A percentile compares a stretch with the other conserved stretches of the same genome.
These are phyloP conservation scores for Chaenocephalus aceratus DNA, from an alignment of 2,113 vertebrate species.

Conservation along the genomic window DNA sequence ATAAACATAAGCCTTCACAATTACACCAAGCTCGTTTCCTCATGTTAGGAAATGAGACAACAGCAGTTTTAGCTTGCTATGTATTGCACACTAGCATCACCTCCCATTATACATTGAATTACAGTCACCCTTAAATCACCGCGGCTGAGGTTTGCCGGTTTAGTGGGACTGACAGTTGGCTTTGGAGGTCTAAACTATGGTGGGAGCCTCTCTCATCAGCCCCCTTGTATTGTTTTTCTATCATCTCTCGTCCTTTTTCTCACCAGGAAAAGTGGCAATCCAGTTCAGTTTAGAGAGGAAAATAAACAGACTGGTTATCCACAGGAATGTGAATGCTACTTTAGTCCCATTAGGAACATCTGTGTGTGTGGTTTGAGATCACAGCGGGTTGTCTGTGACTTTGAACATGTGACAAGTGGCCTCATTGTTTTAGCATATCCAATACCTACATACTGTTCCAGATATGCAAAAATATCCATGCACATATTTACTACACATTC, in stretches of 20 bases:
- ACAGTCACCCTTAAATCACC: slow-evolving; percentile 66
- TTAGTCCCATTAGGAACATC: slow-evolving; percentile 82
- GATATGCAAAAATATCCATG: slow-evolving; percentile 45
- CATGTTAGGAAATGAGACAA: slow-evolving; percentile 42
- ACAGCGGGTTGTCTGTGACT: slow-evolving; percentile 71
- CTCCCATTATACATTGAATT: slow-evolving; percentile 66
- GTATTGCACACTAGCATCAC: slow-evolving; percentile 58
- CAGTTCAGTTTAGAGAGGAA: slow-evolving; percentile 72
- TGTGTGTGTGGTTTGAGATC: slow-evolving; percentile 79
- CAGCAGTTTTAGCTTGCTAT: slow-evolving; percentile 42
- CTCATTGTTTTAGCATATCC: slow-evolving; percentile 74
- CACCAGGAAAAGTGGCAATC: slow-evolving; percentile 76
- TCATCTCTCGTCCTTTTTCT: slow-evolving; percentile 67
- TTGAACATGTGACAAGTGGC: slow-evolving; percentile 76
- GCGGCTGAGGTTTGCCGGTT: slow-evolving; percentile 51
- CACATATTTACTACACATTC: slow-evolving; percentile 47
- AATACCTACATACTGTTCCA: slow-evolving; percentile 53
- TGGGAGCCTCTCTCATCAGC: slow-evolving; percentile 62
- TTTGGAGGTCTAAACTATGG: slow-evolving; percentile 61
- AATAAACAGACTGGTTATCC: slow-evolving; percentile 82
- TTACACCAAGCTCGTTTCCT: slow-evolving; percentile 62
- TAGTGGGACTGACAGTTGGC: slow-evolving; percentile 49
- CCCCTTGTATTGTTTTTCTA: slow-evolving; percentile 43
- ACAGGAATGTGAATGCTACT: slow-evolving; percentile 81
- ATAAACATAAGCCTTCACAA: slow-evolving; percentile 76